Percentiles rank a stretch among this genome's conserved stretches.
phyloP scores from a whole-genome alignment of 2,113 vertebrate species.

The Ochotona princeps region DNA sequence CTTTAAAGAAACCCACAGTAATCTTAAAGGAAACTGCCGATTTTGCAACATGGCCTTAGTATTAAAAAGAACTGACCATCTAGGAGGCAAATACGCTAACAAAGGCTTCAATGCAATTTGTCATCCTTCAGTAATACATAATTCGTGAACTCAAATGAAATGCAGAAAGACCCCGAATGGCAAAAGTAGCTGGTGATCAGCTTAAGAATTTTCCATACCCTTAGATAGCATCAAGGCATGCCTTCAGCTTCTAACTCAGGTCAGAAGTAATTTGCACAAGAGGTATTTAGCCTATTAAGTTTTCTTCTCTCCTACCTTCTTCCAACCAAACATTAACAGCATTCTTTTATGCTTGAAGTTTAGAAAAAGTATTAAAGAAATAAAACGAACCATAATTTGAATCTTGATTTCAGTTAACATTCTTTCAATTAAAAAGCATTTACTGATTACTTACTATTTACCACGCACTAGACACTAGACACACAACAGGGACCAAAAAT shows the following conservation, averaged over 20 bases:
- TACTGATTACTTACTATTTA: background rate
- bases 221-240: background rate
- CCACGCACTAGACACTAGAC: background rate
- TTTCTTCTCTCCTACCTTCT: slow-evolving; percentile 23
- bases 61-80: background rate
- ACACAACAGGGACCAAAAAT: slow-evolving; percentile 11
- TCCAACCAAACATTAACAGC: slow-evolving; percentile 26
- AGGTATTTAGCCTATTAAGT: slow-evolving; percentile 18
- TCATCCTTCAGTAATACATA: slow-evolving; percentile 6
- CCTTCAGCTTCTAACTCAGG: slow-evolving; percentile 39
- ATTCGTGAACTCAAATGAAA: slow-evolving; percentile 55
- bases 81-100: background rate
- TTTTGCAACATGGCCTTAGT: slow-evolving; percentile 27
- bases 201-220: slow-evolving; percentile 41
- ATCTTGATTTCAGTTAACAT: slow-evolving; percentile 21
- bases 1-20: slow-evolving; percentile 47
- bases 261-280: slow-evolving; percentile 20
- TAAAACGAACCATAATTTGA: background rate
- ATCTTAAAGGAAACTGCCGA: background rate
- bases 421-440: slow-evolving; percentile 44
- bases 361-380: slow-evolving; percentile 37
- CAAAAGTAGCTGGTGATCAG: slow-evolving; percentile 7
- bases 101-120: background rate
- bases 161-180: slow-evolving; percentile 33
- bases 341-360: slow-evolving; percentile 42